phyloP scores from a whole-genome alignment of 2,888 invertebrate species.

The Andrena bicolor region DNA sequence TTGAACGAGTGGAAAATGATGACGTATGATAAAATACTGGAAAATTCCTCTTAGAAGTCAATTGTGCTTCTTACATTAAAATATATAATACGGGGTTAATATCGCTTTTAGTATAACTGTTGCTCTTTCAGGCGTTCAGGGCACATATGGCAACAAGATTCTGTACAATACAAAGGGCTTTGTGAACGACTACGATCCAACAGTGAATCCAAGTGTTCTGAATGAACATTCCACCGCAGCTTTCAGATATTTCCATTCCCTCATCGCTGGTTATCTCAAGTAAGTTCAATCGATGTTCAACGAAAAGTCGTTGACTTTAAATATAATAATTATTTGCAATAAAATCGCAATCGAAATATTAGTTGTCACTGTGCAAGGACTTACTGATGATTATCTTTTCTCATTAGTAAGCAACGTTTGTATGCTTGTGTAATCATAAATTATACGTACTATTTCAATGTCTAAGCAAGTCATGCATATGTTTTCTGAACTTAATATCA shows the following conservation, averaged over 20 bases:
- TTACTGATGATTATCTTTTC: not conserved
- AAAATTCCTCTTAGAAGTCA: too few species aligned
- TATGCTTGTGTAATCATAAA: too few species aligned
- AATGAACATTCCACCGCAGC: slow-evolving; percentile 91
- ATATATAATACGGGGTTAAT: too few species aligned
- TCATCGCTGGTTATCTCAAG: slow-evolving; percentile 90
- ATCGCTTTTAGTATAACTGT: not conserved
- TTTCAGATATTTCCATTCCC: slow-evolving; percentile 91
- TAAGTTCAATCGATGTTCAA: slow-evolving; percentile 82
- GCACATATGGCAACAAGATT: slow-evolving; percentile 88
- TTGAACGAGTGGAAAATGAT: too few species aligned
- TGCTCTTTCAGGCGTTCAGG: slow-evolving; percentile 86
- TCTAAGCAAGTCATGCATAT: too few species aligned
- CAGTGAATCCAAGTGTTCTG: slow-evolving; percentile 88
- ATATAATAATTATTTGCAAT: not conserved
- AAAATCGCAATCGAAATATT: not conserved
- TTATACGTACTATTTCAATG: too few species aligned
- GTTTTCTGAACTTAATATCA: too few species aligned
- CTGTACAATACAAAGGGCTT: slow-evolving; percentile 87
- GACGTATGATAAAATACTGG: too few species aligned
- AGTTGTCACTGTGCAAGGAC: not conserved
- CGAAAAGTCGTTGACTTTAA: not conserved
- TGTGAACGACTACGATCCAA: slow-evolving; percentile 89
- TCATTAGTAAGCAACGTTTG: too few species aligned
- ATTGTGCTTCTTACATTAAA: too few species aligned